Base-by-base conservation (phyloP, 64 coral and sea anemone species). In the Porites australiensis region DNA sequence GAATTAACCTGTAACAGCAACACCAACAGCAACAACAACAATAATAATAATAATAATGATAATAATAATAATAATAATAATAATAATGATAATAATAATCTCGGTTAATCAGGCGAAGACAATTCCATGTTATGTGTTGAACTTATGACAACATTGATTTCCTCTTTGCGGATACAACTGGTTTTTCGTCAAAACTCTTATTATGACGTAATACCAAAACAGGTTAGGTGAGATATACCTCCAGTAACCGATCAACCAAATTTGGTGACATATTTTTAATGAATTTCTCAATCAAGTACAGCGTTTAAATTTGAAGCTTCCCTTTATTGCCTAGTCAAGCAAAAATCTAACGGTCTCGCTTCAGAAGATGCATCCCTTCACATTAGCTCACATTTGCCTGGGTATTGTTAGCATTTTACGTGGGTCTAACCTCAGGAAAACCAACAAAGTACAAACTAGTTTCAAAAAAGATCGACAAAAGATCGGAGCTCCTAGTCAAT, bases 401-500 rank as follows among this genome's bases (percentile, higher is more conserved):
- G 92, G 55, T 89, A 65, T 74, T 87, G 88, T 82, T 73, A 75
- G 18, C 13, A 58, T 51, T 60, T 58, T 77, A 23, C 22, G 16
- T 82, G 87, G 64, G 61, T 51, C 23, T 22, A 58, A 83, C 57
- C 15, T 59, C 58, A 58, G 92, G 57, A 44, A 87, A 81, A 66
- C 87, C 92, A 19, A 67, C 61, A 46, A 83, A 83, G 22, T 79
- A 94, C 18, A 94, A 89, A 58, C 50, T 86, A 51, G 63, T 46
- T 21, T 8, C 63, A 67, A 83, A 21, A 22, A 72, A 63, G 46
- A 97, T 97, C 21, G 82, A 82, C 9, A 97, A 97, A 37, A 82
- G 95, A 82, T 97, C 92, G 95, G 95, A 93, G 43, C 81, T 97
- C 4, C 64, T 97, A 0, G 82, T 83, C 13, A 86, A 94, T 9